These are phyloP conservation scores for Astyanax mexicanus DNA, from an alignment of 2,797 vertebrate species.

Conservation along the genomic window DNA sequence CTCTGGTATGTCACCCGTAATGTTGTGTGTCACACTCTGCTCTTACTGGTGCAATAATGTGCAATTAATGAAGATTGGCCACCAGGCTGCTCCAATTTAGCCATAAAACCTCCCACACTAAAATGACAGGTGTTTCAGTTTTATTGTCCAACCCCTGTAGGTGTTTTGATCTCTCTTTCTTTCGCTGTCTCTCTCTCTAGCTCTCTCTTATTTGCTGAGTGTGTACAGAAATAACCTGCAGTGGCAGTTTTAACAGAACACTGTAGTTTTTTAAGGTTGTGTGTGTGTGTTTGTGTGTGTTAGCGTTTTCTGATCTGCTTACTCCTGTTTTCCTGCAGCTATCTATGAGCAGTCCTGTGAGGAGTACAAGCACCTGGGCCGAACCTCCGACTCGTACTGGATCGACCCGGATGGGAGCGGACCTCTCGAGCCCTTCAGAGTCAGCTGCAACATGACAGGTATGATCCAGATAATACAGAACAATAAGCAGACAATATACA, in stretches of 20 bases:
- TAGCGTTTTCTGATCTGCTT: slow-evolving; percentile 4
- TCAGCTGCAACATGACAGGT: slow-evolving; percentile 96
- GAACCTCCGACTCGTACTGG: slow-evolving; percentile 90
- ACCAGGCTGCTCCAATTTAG: too few species aligned
- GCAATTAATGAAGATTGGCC: too few species aligned
- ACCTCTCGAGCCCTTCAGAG: slow-evolving; percentile 86
- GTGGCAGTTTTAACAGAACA: slow-evolving; percentile 28
- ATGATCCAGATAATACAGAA: too few species aligned
- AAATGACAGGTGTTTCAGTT: too few species aligned
- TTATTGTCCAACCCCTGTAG: too few species aligned
- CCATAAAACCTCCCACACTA: too few species aligned
- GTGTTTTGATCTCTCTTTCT: too few species aligned
- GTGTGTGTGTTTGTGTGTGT: slow-evolving; percentile 6
- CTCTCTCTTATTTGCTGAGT: background rate
- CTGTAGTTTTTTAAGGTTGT: too few species aligned
- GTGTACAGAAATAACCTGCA: slow-evolving; percentile 24
- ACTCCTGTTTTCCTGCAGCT: slow-evolving; percentile 75
- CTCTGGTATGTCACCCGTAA: too few species aligned
- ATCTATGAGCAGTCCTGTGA: slow-evolving; percentile 95
- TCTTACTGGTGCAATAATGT: too few species aligned
- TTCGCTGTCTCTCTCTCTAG: background rate
- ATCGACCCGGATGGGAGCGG: slow-evolving; percentile 97
- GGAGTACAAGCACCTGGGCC: slow-evolving; percentile 93
- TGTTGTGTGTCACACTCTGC: too few species aligned
- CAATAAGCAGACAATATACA: too few species aligned